A percentile compares a stretch with the other conserved stretches of the same genome.
These are phyloP conservation scores for Hirtodrosophila cameraria DNA, from an alignment of 2,888 invertebrate genomes.

Conservation along the genomic window DNA sequence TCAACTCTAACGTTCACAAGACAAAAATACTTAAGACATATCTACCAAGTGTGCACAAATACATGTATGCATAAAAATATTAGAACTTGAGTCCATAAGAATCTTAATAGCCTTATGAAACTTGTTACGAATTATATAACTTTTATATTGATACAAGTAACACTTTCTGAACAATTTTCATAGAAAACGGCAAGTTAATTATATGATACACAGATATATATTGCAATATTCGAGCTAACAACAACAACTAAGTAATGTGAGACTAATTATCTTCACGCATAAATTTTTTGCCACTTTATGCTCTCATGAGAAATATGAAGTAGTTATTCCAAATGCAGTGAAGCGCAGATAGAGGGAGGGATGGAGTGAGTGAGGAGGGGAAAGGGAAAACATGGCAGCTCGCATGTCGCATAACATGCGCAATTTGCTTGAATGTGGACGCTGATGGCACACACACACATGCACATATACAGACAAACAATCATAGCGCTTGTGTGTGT, in stretches of 20 bases:
- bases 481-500: slow-evolving; percentile 17
- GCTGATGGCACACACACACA: slow-evolving; percentile 11
- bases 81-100: too few relatives aligned
- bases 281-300: slow-evolving; percentile 25
- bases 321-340: slow-evolving; percentile 35
- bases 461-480: background rate
- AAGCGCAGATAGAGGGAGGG: slow-evolving; percentile 6
- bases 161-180: too few relatives aligned
- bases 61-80: too few relatives aligned
- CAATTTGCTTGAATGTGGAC: slow-evolving; percentile 71
- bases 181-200: slow-evolving; percentile 20
- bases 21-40: too few relatives aligned
- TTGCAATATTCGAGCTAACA: background rate
- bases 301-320: slow-evolving; percentile 10
- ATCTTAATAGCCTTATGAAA: too few relatives aligned
- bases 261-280: slow-evolving; percentile 39
- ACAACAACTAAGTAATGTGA: slow-evolving; percentile 14
- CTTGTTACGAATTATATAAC: too few relatives aligned
- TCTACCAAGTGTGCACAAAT: too few relatives aligned
- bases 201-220: slow-evolving; percentile 9
- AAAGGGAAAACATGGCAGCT: slow-evolving; percentile 69
- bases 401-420: slow-evolving; percentile 77
- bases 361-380: background rate
- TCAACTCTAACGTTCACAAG: too few relatives aligned
- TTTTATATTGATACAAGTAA: too few relatives aligned